Evolutionary conservation across 2,888 invertebrate species (phyloP).

Genomic region (Epistrophella euchroma): DNA sequence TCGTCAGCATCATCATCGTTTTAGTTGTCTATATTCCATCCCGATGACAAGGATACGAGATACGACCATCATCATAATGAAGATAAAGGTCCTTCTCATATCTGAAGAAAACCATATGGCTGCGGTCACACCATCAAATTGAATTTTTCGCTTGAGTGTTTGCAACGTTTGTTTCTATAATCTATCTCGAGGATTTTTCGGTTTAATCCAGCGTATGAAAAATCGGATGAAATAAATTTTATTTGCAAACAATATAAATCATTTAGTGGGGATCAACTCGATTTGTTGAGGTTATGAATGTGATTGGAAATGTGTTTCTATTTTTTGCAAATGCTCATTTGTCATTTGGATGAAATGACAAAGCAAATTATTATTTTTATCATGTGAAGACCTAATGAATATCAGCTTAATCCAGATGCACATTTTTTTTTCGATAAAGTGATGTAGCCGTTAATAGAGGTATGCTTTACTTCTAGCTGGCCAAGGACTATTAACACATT

Average conservation of each 20-base stretch:
- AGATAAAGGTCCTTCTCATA: slow-evolving; percentile 17
- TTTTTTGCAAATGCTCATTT: slow-evolving; percentile 57
- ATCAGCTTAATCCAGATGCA: slow-evolving; percentile 8
- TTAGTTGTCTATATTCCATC: slow-evolving; percentile 15
- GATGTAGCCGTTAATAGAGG: background rate
- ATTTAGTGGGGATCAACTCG: slow-evolving; percentile 66
- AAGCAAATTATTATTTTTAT: slow-evolving; percentile 35
- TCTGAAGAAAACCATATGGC: slow-evolving; percentile 54
- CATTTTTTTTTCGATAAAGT: background rate
- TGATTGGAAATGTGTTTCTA: slow-evolving; percentile 50
- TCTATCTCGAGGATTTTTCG: slow-evolving; percentile 40
- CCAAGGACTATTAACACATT: background rate
- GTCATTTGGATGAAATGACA: slow-evolving; percentile 42
- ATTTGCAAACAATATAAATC: slow-evolving; percentile 74
- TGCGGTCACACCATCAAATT: slow-evolving; percentile 75
- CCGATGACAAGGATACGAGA: slow-evolving; percentile 58
- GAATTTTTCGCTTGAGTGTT: slow-evolving; percentile 68
- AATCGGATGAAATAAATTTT: slow-evolving; percentile 70
- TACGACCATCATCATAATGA: slow-evolving; percentile 22
- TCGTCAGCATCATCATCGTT: slow-evolving; percentile 1
- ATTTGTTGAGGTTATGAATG: slow-evolving; percentile 68
- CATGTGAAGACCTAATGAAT: slow-evolving; percentile 5
- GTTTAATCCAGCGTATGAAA: slow-evolving; percentile 64
- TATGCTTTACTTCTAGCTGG: background rate
- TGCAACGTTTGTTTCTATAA: slow-evolving; percentile 29